Conservation (phyloP, 2,113 vertebrate species). For the Alces alces region DNA sequence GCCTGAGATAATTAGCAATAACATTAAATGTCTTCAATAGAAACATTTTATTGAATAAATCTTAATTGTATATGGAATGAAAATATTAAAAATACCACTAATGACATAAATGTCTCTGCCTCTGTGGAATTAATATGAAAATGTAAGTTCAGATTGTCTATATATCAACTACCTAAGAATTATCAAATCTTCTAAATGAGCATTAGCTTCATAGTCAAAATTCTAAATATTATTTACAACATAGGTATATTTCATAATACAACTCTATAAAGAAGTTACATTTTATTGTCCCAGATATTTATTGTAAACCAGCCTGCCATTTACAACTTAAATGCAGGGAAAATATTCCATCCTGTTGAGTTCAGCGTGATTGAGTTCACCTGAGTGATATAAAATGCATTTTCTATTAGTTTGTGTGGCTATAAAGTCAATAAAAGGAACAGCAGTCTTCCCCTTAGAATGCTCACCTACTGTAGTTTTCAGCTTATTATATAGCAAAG, state of each 20-base stretch:
- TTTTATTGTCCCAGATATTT: conserved; percentile 62
- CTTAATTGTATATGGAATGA: neutral
- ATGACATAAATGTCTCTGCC: neutral
- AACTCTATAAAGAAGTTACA: conserved; percentile 42
- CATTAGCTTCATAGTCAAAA: conserved; percentile 15
- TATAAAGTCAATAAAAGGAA: conserved; percentile 72
- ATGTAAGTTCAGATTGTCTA: neutral
- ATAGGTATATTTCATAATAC: conserved; percentile 27
- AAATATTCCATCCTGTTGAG: conserved; percentile 67
- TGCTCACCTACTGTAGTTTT: conserved; percentile 66
- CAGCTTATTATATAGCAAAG: conserved; percentile 70
- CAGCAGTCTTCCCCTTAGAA: conserved; percentile 67
- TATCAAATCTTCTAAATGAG: neutral
- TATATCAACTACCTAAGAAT: neutral
- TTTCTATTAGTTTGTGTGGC: conserved; percentile 68
- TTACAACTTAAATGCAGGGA: conserved; percentile 70
- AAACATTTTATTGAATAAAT: neutral
- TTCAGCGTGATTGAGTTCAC: conserved; percentile 59
- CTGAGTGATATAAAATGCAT: conserved; percentile 69
- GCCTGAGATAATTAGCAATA: neutral
- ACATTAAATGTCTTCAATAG: neutral
- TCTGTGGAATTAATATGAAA: neutral
- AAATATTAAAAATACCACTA: neutral
- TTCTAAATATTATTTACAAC: conserved; percentile 41
- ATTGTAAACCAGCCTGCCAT: conserved; percentile 70